Base-by-base conservation (phyloP, 2,797 vertebrate species). In the Sparus aurata region DNA sequence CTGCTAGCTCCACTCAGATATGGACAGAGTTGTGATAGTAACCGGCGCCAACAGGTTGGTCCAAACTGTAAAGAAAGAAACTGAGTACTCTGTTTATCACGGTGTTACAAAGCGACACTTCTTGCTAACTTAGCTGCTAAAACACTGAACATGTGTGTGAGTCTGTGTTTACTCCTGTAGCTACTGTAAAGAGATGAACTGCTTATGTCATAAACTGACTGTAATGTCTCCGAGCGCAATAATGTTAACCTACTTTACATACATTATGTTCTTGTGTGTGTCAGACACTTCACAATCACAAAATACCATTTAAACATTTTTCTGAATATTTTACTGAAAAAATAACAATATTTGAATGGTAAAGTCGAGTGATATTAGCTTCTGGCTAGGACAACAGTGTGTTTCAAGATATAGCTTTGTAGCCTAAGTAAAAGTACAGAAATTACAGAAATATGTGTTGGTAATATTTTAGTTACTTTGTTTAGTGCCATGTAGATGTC, bases 41-140 rank as follows among this genome's bases (percentile, higher is more conserved):
- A 98, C 97, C 0, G 98, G 98, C 0, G 97, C 98, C 0, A 98
- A 95, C 95, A 96, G 98, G 98, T 98, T 71, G 76, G 83, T 5
- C 7, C 18, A 73, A 53, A 57, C 7, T 20, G 16, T 20, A 27
- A 34, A 3, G 4, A 7, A 34, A 34, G 27, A 25, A 38, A 38
- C 38, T 0, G 16, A 57, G 4, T 2, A 49, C 3, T 50, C 16
- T 27, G 4, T 45, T 49, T 57, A 20, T 61, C 18, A 18, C 9
- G 3, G 7, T 27, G 58, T 5, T 27, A 27, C n/a, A 38, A 27
- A 45, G 38, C 38, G 17, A 25, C 23, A 9, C 11, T 5, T 22
- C 20, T 23, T 25, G 13, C 38, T 38, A 38, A 11, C 38, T 5
- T 15, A 50, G 60, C 45, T 52, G 12, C 17, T 49, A 18, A 38